These are phyloP conservation scores for Hormiphora californensis DNA, from an alignment of 37 sponge, comb jelly and placozoan genomes.

Conservation along the genomic window DNA sequence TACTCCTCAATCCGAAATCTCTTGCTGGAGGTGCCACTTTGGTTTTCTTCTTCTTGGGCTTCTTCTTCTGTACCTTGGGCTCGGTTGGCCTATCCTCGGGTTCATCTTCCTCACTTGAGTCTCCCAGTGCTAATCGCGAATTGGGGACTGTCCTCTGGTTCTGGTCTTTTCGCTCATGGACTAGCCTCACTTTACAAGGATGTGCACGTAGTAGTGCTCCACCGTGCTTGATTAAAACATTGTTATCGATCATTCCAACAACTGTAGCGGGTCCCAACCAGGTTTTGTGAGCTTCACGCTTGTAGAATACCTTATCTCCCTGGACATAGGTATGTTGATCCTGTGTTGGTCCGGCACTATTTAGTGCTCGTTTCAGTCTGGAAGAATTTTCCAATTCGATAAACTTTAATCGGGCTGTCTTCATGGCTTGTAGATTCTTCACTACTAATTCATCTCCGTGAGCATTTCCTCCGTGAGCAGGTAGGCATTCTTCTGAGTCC, in stretches of 20 bases:
- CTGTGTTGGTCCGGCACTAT: neutral
- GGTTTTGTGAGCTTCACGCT: neutral
- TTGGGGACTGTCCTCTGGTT: too few relatives aligned
- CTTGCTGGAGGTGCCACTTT: too few relatives aligned
- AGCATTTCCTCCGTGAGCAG: too few relatives aligned
- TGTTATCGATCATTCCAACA: neutral
- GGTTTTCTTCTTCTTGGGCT: too few relatives aligned
- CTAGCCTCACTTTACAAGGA: constrained; percentile 21
- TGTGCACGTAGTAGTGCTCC: neutral
- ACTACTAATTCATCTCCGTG: too few relatives aligned
- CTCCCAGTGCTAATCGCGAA: too few relatives aligned
- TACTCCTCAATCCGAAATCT: too few relatives aligned
- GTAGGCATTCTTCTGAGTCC: too few relatives aligned
- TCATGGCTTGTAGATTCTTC: constrained; percentile 11
- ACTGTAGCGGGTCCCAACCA: constrained; percentile 21
- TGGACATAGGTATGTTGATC: neutral
- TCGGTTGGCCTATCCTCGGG: too few relatives aligned
- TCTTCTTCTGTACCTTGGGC: too few relatives aligned
- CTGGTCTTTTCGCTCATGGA: too few relatives aligned
- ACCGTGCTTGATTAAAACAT: constrained; percentile 25
- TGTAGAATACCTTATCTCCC: constrained; percentile 10
- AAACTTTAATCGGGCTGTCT: neutral
- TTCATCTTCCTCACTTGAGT: too few relatives aligned
- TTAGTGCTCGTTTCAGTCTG: constrained; percentile 4
- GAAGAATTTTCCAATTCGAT: constrained; percentile 3